Conservation (phyloP, 37 sponge, comb jelly and placozoan species). For the Hexactinellida sp. region DNA sequence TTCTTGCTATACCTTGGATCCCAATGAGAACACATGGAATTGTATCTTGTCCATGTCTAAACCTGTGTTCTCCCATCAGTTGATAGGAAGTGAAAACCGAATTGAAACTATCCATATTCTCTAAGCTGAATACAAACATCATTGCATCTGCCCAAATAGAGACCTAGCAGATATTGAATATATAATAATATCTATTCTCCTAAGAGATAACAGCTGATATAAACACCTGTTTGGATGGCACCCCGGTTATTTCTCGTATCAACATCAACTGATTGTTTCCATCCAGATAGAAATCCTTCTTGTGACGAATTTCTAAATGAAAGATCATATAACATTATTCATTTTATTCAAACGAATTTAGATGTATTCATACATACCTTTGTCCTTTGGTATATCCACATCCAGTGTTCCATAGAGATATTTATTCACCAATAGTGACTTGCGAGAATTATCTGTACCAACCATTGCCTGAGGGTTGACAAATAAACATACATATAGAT, state of each 20-base stretch:
- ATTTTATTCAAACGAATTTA: neutral
- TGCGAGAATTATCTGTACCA: neutral
- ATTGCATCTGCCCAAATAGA: conserved; percentile 64
- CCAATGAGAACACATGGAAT: neutral
- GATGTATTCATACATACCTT: too few relatives aligned
- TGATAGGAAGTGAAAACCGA: neutral
- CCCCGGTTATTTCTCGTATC: conserved; percentile 65
- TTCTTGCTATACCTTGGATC: neutral
- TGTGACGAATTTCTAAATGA: conserved; percentile 57
- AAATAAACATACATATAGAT: too few relatives aligned
- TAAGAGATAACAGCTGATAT: neutral
- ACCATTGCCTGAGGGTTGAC: neutral
- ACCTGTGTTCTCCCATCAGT: neutral
- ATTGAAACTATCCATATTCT: neutral
- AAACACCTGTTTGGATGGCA: conserved; percentile 43
- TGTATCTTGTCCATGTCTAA: neutral
- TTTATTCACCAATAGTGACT: neutral
- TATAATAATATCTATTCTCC: neutral
- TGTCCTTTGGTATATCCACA: neutral
- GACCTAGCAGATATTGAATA: conserved; percentile 17
- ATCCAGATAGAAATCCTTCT: conserved; percentile 57
- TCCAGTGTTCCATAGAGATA: conserved; percentile 3
- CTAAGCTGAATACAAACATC: conserved; percentile 68
- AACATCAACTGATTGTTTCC: conserved; percentile 46
- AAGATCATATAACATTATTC: neutral